These are phyloP conservation scores for Belonocnema kinseyi DNA, from an alignment of 1,140 invertebrate genomes.

Conservation along the genomic window DNA sequence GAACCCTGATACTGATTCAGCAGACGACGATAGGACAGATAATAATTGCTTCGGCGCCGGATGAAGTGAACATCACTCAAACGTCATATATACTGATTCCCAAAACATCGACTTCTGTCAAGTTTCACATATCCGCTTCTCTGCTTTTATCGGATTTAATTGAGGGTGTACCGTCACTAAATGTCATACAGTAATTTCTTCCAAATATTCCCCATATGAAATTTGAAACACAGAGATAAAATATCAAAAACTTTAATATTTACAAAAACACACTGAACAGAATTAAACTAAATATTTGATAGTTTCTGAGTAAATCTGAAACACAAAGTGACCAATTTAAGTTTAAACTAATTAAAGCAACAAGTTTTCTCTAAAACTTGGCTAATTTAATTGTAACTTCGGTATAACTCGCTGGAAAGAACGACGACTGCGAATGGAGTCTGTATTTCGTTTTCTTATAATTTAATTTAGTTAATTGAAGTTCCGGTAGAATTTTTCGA, in stretches of 20 bases:
- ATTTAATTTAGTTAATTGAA: background rate
- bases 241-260: background rate
- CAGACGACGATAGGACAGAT: slow-evolving; percentile 30
- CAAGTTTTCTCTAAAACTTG: no score
- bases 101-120: slow-evolving; percentile 22
- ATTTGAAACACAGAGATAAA: no score
- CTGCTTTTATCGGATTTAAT: slow-evolving; percentile 15
- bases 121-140: slow-evolving; percentile 15
- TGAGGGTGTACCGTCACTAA: slow-evolving; percentile 3
- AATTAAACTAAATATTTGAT: background rate
- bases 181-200: no score
- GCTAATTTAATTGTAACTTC: no score
- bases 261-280: no score
- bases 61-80: slow-evolving; percentile 19
- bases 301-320: background rate
- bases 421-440: no score
- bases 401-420: no score
- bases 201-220: no score
- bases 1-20: slow-evolving; percentile 19
- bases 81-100: slow-evolving; percentile 10
- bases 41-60: slow-evolving; percentile 27
- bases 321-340: no score
- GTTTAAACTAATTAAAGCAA: no score
- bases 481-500: background rate
- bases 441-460: background rate